phyloP scores from a whole-genome alignment of 1,140 invertebrate species.

The Saccostrea echinata region DNA sequence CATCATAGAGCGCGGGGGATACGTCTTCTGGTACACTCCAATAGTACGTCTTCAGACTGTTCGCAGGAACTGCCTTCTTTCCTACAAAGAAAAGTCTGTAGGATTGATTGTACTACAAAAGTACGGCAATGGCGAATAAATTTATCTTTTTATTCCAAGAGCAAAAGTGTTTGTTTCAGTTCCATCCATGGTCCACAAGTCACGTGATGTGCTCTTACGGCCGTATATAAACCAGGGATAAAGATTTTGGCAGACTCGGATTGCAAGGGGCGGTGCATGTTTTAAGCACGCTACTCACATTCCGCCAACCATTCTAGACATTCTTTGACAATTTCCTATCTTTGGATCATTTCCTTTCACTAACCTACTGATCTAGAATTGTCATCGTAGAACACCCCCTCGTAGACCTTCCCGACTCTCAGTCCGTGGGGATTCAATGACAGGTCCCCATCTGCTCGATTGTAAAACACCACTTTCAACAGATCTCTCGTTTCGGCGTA shows the following conservation, averaged over 20 bases:
- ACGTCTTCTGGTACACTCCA: conserved; percentile 40
- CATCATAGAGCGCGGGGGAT: background rate
- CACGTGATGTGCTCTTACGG: no score
- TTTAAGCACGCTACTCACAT: no score
- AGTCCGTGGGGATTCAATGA: conserved; percentile 49
- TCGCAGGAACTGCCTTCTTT: conserved; percentile 4
- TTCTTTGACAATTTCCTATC: no score
- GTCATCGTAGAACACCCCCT: conserved; percentile 52
- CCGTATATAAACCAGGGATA: no score
- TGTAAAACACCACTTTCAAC: conserved; percentile 62
- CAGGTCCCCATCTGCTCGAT: conserved; percentile 38
- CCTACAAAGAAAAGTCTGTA: background rate
- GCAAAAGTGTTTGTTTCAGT: no score
- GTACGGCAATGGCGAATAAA: no score
- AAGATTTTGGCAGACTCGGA: no score
- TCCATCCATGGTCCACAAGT: no score
- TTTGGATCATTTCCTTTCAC: background rate
- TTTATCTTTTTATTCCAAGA: no score
- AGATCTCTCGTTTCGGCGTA: conserved; percentile 64
- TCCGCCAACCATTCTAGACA: no score
- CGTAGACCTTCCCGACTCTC: conserved; percentile 40
- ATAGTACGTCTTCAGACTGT: conserved; percentile 42
- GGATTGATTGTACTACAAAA: background rate
- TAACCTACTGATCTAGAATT: background rate
- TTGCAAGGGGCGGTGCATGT: no score